Evolutionary conservation across 2,888 invertebrate genomes (phyloP).

Genomic region (Andrena marginata): DNA sequence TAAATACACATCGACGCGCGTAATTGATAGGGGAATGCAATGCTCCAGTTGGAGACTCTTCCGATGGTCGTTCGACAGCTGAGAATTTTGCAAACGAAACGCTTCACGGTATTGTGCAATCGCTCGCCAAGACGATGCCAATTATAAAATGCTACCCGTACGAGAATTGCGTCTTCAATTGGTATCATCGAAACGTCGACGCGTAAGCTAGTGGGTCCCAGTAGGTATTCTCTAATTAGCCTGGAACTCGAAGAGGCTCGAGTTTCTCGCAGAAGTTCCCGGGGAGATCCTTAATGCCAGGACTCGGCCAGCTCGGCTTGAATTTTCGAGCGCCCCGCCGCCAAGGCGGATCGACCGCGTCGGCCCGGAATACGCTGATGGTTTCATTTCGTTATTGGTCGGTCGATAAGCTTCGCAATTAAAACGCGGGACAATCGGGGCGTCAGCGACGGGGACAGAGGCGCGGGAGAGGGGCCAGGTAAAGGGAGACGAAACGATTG

Average conservation of each 20-base stretch:
- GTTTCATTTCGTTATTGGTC: constrained; percentile 51
- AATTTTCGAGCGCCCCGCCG: background rate
- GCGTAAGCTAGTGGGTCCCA: background rate
- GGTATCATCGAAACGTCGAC: too few species aligned
- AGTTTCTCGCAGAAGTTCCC: background rate
- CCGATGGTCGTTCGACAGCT: too few species aligned
- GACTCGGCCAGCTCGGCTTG: background rate
- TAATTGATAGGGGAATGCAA: background rate
- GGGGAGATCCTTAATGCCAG: background rate
- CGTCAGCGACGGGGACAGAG: constrained; percentile 1
- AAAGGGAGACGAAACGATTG: constrained; percentile 34
- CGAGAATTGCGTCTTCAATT: too few species aligned
- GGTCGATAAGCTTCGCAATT: constrained; percentile 48
- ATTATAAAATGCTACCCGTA: too few species aligned
- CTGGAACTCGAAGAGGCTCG: background rate
- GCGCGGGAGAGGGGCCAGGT: background rate
- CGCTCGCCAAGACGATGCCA: too few species aligned
- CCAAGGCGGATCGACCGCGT: background rate
- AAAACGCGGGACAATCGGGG: constrained; percentile 46
- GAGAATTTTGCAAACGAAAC: background rate
- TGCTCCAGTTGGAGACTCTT: background rate
- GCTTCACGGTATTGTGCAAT: too few species aligned
- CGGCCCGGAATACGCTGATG: constrained; percentile 36
- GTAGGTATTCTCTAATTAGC: constrained; percentile 1
- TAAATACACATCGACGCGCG: background rate